Percentiles rank a stretch among this genome's conserved stretches.
Evolutionary conservation across 2,113 vertebrate species (phyloP).

Genomic region (Bungarus multicinctus): DNA sequence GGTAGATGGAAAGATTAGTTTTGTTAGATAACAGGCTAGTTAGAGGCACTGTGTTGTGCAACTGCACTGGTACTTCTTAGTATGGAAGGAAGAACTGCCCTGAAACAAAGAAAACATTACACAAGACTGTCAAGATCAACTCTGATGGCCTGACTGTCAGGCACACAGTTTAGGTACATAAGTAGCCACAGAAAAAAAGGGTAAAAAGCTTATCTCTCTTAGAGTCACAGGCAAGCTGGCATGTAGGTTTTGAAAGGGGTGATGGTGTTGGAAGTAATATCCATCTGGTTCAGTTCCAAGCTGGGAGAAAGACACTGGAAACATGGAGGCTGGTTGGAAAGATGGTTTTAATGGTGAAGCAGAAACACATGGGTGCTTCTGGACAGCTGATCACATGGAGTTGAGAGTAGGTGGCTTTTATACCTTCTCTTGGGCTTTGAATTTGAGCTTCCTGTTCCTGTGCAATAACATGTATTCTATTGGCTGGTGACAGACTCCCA

Average conservation of each 20-base stretch:
- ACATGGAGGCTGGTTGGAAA: too few relatives aligned
- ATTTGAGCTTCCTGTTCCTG: too few relatives aligned
- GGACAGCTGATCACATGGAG: too few relatives aligned
- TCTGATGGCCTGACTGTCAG: neutral
- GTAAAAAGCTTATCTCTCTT: neutral
- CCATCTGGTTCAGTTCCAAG: too few relatives aligned
- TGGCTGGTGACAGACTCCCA: too few relatives aligned
- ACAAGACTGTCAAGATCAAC: neutral
- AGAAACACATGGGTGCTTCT: too few relatives aligned
- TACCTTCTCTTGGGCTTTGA: too few relatives aligned
- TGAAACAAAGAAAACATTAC: neutral
- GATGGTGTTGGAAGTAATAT: neutral
- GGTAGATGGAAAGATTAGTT: neutral
- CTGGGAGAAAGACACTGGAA: too few relatives aligned
- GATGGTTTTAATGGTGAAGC: too few relatives aligned
- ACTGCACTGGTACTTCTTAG: neutral
- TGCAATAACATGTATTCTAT: too few relatives aligned
- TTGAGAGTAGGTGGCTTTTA: too few relatives aligned
- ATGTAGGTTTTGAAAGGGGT: neutral
- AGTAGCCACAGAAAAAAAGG: neutral
- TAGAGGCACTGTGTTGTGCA: neutral
- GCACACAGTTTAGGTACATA: neutral
- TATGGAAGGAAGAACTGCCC: slow-evolving; percentile 1
- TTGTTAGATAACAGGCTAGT: neutral
- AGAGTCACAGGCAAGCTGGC: neutral